Evolutionary conservation across 2,888 invertebrate species (phyloP), one percentile per base, ranked within the genome.

Genomic region (Halictus ligatus): DNA sequence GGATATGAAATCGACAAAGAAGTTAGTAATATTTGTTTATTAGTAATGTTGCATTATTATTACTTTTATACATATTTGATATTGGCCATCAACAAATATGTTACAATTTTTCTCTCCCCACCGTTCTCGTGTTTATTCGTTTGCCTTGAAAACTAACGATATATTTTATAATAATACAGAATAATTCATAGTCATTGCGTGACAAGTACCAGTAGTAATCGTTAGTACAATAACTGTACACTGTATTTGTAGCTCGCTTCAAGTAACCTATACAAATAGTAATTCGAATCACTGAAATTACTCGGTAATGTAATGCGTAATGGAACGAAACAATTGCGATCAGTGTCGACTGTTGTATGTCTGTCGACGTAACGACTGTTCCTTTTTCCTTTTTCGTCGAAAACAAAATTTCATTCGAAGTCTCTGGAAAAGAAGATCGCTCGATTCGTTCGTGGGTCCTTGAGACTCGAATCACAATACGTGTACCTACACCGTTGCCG

Each of bases 1-100:
- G 69, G 79, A 13, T 71, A 83, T 60, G 43, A 83, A 86, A 12
- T 54, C 73, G 29, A 85, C 81, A 75, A 73, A 46, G 29, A 21
- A 43, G 67, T 91, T 91, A 91, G 87, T 91, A 91, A 91, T 91
- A 90, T 92, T 90, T 89, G 90, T 92, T 92, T 93, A 93, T 93
- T 93, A 93, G 90, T 93, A 93, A 92, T 93, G 92, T 92, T 90
- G 92, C 90, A 92, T 93, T 92, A 93, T 93, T 92, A 92, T 92
- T 92, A 92, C 89, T 92, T 93, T 93, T 92, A 93, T 93, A 93
- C 93, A 93, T 93, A 93, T 93, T 93, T 93, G 93, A 93, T 93
- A 93, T 93, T 93, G 93, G 93, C 93, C 92, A 93, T 93, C 93
- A 93, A 93, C 93, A 93, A 93, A 93, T 93, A 93, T 93, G 92